These are phyloP conservation scores for Laodelphax striatellus DNA, from an alignment of 1,140 invertebrate species.

Conservation along the genomic window DNA sequence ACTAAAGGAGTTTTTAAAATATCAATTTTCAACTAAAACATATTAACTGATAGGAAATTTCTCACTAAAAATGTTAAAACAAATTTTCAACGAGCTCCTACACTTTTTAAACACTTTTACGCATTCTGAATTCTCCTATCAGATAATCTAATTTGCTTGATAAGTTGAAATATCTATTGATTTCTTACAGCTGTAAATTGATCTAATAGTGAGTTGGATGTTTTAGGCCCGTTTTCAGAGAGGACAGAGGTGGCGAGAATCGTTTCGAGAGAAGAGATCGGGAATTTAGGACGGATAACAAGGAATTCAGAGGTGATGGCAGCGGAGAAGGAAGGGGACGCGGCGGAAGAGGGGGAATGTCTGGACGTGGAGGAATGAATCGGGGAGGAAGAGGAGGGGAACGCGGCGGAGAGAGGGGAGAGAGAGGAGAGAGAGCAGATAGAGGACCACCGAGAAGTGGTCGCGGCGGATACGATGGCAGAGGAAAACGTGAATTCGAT, in stretches of 20 bases:
- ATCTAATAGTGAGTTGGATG: too few species aligned
- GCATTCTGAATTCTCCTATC: too few species aligned
- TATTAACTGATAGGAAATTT: too few species aligned
- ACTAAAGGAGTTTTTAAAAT: too few species aligned
- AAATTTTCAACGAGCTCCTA: too few species aligned
- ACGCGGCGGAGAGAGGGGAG: conserved; percentile 47
- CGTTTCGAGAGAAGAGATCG: conserved; percentile 21
- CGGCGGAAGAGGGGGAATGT: conserved; percentile 32
- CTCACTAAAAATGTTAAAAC: too few species aligned
- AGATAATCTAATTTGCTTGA: too few species aligned
- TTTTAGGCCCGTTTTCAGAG: background rate
- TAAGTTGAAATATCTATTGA: too few species aligned
- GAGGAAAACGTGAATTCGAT: conserved; percentile 85
- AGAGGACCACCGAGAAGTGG: conserved; percentile 33
- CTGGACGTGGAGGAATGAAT: conserved; percentile 28
- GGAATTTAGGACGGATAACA: conserved; percentile 21
- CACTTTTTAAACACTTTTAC: too few species aligned
- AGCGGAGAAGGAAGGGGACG: conserved; percentile 32
- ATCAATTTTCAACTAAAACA: too few species aligned
- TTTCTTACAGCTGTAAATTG: too few species aligned
- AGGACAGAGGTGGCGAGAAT: background rate
- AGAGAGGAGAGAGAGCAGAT: conserved; percentile 64
- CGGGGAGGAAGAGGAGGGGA: conserved; percentile 33
- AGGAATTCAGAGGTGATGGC: conserved; percentile 29
- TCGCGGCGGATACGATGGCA: conserved; percentile 46